These are phyloP conservation scores for Prietella phreatophila DNA, from an alignment of 2,113 vertebrate species.

Conservation along the genomic window DNA sequence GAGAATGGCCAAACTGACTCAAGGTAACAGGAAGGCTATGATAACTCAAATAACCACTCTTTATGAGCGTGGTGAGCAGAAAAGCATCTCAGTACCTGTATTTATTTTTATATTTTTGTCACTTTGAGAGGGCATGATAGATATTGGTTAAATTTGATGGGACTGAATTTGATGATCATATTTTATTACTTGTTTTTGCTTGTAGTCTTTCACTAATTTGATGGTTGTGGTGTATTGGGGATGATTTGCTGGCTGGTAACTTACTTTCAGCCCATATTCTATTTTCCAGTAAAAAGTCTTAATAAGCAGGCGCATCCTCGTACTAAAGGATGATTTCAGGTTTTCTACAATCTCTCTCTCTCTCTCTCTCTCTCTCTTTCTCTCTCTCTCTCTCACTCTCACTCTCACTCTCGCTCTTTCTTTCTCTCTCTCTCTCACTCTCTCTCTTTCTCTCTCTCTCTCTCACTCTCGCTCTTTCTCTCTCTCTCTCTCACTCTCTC, in stretches of 20 bases:
- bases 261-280: background rate
- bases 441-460: no score
- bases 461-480: background rate
- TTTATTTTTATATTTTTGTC: background rate
- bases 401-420: no score
- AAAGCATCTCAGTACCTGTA: background rate
- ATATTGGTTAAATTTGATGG: background rate
- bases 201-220: background rate
- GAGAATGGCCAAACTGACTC: background rate
- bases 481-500: background rate
- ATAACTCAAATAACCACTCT: background rate
- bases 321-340: slow-evolving; percentile 45
- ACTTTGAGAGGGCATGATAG: background rate
- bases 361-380: background rate
- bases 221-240: background rate
- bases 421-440: no score
- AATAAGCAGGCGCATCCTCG: slow-evolving; percentile 63
- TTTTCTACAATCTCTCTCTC: background rate
- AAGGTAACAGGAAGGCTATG: background rate
- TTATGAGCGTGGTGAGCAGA: background rate
- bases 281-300: background rate
- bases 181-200: background rate
- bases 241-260: slow-evolving; percentile 14
- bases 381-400: background rate
- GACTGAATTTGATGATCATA: background rate